phyloP scores from a whole-genome alignment of 2,797 vertebrate species.

The Acanthornis magna region DNA sequence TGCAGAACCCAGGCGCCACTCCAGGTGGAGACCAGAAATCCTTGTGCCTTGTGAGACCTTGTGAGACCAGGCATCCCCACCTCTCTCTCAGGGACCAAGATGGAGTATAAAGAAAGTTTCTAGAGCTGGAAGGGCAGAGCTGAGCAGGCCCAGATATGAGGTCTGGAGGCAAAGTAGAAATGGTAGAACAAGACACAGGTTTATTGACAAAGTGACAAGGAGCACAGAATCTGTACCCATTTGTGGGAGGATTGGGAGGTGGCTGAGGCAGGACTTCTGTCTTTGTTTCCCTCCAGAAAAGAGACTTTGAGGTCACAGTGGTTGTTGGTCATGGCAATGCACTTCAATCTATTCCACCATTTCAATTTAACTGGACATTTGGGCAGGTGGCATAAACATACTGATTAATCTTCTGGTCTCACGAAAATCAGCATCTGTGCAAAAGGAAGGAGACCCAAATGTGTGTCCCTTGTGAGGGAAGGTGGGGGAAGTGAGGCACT shows the following conservation, averaged over 20 bases:
- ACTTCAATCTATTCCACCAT: background rate
- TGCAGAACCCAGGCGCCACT: background rate
- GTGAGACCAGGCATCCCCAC: too few relatives aligned
- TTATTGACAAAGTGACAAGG: background rate
- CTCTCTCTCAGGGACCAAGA: fast-evolving
- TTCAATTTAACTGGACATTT: background rate
- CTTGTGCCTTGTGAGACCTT: too few relatives aligned
- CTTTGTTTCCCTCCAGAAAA: background rate
- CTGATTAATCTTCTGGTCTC: background rate
- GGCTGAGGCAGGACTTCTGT: background rate
- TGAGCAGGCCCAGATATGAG: background rate
- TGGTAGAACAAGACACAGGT: background rate
- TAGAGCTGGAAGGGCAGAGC: background rate
- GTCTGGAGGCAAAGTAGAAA: background rate
- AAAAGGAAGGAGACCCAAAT: background rate
- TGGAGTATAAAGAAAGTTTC: fast-evolving
- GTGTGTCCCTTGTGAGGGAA: background rate
- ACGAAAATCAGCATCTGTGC: background rate
- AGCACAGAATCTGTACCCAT: background rate
- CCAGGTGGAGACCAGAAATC: background rate
- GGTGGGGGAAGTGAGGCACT: fast-evolving
- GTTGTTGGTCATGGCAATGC: background rate
- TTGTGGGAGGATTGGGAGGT: background rate
- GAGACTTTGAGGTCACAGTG: background rate
- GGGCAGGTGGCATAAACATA: background rate